Evolutionary conservation across 2,113 vertebrate species (phyloP), one percentile per base, ranked within the genome.

Genomic region (Sigmodon hispidus): DNA sequence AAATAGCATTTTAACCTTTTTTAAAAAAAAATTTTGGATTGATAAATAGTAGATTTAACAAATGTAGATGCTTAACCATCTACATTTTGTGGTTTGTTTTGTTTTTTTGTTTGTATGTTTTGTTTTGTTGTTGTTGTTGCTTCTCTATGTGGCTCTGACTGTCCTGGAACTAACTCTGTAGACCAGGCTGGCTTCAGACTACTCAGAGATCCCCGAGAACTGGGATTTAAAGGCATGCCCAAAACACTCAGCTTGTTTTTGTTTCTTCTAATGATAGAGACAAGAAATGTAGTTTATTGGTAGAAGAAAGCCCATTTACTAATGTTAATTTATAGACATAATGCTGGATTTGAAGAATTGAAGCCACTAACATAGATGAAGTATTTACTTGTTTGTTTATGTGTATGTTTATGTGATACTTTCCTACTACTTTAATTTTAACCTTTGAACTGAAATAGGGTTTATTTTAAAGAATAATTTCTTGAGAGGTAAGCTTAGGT

Each of bases 391-490:
- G 43, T 48, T 48, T 50, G 69, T 34, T 77, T 24, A 26, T 63
- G 45, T 52, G 24, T 63, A 40, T 85, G 55, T 85, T 65, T 50
- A 63, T 52, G 50, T 84, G 63, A 45, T 83, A 29, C 9, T 59
- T 95, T 85, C 31, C 65, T 91, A 34, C 45, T 72, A 70, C 61
- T 83, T 94, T 63, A 89, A 91, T 81, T 89, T 96, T 94, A 26
- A 89, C 21, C 79, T 72, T 36, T 92, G 52, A 17, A 59, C 45
- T 70, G 67, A 72, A 87, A 69, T 52, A 52, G 11, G 6, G n/a
- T 21, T 65, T 45, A 63, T 48, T 19, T 55, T 40, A 75, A 93
- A 91, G 80, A 88, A 72, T 45, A 55, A 48, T 26, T 96, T 63
- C 72, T 87, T 29, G 16, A 84, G 36, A 40, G 61, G 31, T 89